phyloP scores from a whole-genome alignment of 2,797 vertebrate species.

The Phalloptychus januarius region DNA sequence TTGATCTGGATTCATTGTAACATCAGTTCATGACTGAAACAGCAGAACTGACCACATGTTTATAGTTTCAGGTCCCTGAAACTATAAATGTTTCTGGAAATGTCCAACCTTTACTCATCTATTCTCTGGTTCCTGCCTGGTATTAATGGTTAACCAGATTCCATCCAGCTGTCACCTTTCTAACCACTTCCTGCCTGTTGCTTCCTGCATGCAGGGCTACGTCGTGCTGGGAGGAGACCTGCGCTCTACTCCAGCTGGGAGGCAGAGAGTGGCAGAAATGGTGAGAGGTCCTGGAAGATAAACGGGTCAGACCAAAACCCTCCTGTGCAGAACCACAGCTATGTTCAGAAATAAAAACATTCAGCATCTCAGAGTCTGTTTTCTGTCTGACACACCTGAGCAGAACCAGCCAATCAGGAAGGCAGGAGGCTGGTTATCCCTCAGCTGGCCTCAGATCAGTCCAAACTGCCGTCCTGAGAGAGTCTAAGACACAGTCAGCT shows the following conservation, averaged over 20 bases:
- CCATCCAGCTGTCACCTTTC: not conserved
- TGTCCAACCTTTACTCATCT: not conserved
- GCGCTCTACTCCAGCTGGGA: not conserved
- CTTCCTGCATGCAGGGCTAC: constrained; percentile 1
- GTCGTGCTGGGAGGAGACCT: not conserved
- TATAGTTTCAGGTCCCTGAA: no score
- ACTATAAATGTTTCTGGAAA: not conserved
- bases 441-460: not conserved
- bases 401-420: not conserved
- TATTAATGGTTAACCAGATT: not conserved
- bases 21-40: no score
- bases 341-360: constrained; percentile 4
- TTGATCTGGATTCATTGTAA: not conserved
- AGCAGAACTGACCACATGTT: no score
- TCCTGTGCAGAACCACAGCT: not conserved
- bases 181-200: not conserved
- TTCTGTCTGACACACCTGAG: not conserved
- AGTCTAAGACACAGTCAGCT: constrained; percentile 41
- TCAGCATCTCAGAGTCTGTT: not conserved
- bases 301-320: not conserved
- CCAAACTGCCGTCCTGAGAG: not conserved
- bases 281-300: not conserved
- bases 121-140: not conserved
- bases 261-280: not conserved
- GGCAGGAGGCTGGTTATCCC: not conserved